Evolutionary conservation across 2,113 vertebrate species (phyloP), one percentile per base, ranked within the genome.

Genomic region (Pimephales promelas): DNA sequence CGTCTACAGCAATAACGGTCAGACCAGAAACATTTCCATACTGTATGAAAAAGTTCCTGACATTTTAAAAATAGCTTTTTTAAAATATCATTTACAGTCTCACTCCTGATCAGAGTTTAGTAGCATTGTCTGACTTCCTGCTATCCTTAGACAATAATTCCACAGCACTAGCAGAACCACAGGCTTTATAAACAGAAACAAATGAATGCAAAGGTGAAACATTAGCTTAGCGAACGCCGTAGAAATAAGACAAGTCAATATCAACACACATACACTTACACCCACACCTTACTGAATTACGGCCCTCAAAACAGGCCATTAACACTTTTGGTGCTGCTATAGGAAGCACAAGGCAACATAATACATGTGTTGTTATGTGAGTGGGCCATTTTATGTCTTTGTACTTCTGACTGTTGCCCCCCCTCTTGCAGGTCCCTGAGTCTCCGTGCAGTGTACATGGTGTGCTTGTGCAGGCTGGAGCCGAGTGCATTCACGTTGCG

Each of bases 401-500:
- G 49, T 85, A 40, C 20, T 77, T 59, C 64, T 84, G 81, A 71
- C 75, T 59, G 64, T 49, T 80, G 28, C 66, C 31, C 80, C 80
- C 45, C 20, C 52, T 77, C 24, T n/a, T n/a, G 16, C 47, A 74
- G 72, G 26, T 62, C 86, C 68, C 36, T 7, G 70, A 87, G 84
- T 70, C 56, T 77, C 43, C 22, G 56, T 64, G 18, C 40, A 70
- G 66, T 84, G 85, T 85, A 88, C 86, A 87, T 87, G 85, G 76
- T 85, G 87, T 89, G 88, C 85, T 88, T 88, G 74, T 82, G 73
- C 79, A 91, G 91, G 91, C 86, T 92, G 89, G 90, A 79, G 88
- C 64, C 79, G 88, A 88, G 89, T 90, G 90, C 88, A 89, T 89
- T 89, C 86, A 86, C 84, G 85, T 82, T 80, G 84, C 78, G 61